Base-by-base conservation (phyloP, 2,888 invertebrate genomes). In the Ferrisia virgata region DNA sequence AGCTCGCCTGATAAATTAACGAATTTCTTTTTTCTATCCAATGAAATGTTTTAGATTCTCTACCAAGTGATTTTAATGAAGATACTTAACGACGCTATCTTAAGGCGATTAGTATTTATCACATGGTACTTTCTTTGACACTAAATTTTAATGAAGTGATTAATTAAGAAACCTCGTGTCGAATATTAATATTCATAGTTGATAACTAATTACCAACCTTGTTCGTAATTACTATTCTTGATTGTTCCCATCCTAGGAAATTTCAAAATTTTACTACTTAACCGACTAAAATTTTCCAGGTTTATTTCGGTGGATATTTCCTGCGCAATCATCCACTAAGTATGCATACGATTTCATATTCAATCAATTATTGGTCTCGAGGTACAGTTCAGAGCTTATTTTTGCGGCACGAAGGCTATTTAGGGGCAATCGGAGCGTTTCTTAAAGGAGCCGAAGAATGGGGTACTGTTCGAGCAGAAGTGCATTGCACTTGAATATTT, bases 291-390 rank as follows among this genome's bases (percentile, higher is more conserved):
- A 31, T n/a, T 31, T 69, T 86, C 4, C 89, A 90, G 88, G 91
- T 93, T 43, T 93, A 93, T 86, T 93, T 93, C 88, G 93, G 93
- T 47, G 93, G 93, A 15, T 93, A 92, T 87, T 93, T 93, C 87
- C 89, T 93, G 47, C 89, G 93, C 53, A 92, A 93, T 86, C 93
- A 93, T 88, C 92, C 92, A 0, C 88, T 93, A 6, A 92, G 92
- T 83, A 93, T 93, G 93, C 91, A 93, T 86, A 92, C 92, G 4
- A 91, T 93, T 84, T 91, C 91, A 6, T 93, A 90, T 88, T 91
- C 92, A 76, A 92, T 93, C 85, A 92, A 92, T 86, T 93, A 91
- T 88, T 93, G 93, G 93, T 92, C 93, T 84, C 90, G 91, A 89
- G 92, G 92, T 40, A 90, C 91, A 86, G 91, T 93, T 6, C 91